phyloP scores from a whole-genome alignment of 2,113 vertebrate genomes.

The Hylia prasina region DNA sequence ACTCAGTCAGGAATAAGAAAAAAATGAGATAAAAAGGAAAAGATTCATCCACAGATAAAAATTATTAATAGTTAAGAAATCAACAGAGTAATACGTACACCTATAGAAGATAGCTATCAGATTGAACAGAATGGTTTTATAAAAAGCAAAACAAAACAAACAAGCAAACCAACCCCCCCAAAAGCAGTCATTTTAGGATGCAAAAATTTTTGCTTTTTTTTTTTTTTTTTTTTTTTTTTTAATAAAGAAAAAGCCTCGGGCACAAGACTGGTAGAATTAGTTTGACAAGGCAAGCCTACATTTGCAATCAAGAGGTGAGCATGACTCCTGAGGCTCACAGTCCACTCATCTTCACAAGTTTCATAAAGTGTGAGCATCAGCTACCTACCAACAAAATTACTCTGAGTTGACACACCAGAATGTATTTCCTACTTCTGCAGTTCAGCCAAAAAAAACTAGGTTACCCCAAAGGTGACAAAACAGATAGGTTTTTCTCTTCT shows the following conservation, averaged over 20 bases:
- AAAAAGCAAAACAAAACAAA: background rate
- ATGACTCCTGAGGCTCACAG: background rate
- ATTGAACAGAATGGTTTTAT: background rate
- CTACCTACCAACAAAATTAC: background rate
- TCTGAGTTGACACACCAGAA: background rate
- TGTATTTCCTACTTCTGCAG: background rate
- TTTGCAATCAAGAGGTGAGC: background rate
- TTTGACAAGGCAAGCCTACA: background rate
- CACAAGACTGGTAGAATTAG: background rate
- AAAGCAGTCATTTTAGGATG: background rate
- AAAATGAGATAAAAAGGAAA: background rate
- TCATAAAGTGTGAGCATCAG: background rate
- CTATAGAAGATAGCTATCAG: background rate
- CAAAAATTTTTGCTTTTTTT: background rate
- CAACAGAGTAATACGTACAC: background rate
- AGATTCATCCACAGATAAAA: background rate
- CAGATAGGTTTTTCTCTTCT: background rate
- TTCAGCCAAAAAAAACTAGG: background rate
- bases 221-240: too few species aligned
- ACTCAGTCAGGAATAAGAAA: background rate
- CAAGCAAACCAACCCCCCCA: background rate
- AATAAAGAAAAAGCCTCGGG: background rate
- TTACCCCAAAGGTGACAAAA: background rate
- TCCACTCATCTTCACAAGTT: background rate
- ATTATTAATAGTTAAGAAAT: background rate